Base-by-base conservation (phyloP, 1,140 invertebrate species). In the Uloborus diversus region DNA sequence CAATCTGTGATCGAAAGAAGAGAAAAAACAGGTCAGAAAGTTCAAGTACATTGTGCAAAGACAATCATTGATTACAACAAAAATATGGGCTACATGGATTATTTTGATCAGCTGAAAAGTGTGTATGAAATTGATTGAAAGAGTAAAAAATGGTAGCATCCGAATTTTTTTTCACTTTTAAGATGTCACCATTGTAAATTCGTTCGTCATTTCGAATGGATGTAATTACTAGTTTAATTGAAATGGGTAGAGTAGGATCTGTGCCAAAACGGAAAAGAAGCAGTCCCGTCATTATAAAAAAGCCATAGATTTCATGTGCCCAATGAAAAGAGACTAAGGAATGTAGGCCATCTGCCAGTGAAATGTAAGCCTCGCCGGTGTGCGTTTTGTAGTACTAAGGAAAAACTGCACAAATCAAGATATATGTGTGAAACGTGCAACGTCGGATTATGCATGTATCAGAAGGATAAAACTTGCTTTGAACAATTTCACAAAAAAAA, bases 401-500 rank as follows among this genome's bases (percentile, higher is more conserved):
- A 37, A 23, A 27, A 64, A 20, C 61, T 33, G 17, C 61, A 64
- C 37, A 65, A 7, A 65, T n/a, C 62, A 35, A 65, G 62, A 28
- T 65, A 28, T 1, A 65, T 37, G 62, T 65, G 30, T 42, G 11
- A 65, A 42, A 65, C 32, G 4, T 65, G 62, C 35, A 42, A 65
- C 25, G 35, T 65, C 1, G 4, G 32, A 17, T 37, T 65, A 28
- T 65, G 62, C 62, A 37, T 65, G 35, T 37, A n/a, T 37, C 35
- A 35, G 20, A 35, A 65, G 25, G 32, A 42, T n/a, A 42, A 37
- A 20, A 37, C 32, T 7, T 65, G 2, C 13, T 65, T 65, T 65
- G 32, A 65, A 42, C 30, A 65, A 13, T 65, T 37, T 65, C 62
- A 65, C 25, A 61, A 32, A 13, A 61, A 61, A 61, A 28, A 61